Conservation (phyloP, 2,888 invertebrate species). For the Vanessa cardui region DNA sequence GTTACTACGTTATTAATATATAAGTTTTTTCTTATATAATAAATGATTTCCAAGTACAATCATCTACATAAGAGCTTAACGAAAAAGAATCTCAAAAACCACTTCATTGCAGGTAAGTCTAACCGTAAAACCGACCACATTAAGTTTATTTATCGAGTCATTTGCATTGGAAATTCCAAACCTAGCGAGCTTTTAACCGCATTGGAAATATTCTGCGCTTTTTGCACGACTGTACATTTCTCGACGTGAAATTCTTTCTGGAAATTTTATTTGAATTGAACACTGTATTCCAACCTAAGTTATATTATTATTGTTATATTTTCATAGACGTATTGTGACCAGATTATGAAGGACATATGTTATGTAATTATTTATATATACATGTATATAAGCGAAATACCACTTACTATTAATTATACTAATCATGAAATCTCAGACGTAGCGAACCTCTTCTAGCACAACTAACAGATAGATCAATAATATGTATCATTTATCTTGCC, state of each 20-base stretch:
- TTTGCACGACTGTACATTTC: not conserved
- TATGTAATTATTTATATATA: too few species aligned
- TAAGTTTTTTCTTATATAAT: too few species aligned
- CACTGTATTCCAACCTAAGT: not conserved
- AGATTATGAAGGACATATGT: too few species aligned
- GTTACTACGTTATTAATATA: too few species aligned
- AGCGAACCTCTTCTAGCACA: too few species aligned
- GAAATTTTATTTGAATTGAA: not conserved
- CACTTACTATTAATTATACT: too few species aligned
- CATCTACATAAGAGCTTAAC: too few species aligned
- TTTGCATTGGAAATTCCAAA: slow-evolving; percentile 8
- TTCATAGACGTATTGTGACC: not conserved
- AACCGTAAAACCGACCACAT: slow-evolving; percentile 15
- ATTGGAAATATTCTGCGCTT: not conserved
- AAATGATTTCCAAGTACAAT: too few species aligned
- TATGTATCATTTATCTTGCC: too few species aligned
- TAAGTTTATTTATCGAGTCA: slow-evolving; percentile 23
- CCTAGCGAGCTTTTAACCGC: slow-evolving; percentile 5
- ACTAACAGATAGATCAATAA: too few species aligned
- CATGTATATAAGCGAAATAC: too few species aligned
- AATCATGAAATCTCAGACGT: too few species aligned
- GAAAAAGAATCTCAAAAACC: not conserved
- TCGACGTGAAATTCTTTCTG: not conserved
- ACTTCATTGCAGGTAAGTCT: slow-evolving; percentile 6
- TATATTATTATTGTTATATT: not conserved